Conservation (phyloP, 2,797 vertebrate genomes). For the Lagocephalus sceleratus region DNA sequence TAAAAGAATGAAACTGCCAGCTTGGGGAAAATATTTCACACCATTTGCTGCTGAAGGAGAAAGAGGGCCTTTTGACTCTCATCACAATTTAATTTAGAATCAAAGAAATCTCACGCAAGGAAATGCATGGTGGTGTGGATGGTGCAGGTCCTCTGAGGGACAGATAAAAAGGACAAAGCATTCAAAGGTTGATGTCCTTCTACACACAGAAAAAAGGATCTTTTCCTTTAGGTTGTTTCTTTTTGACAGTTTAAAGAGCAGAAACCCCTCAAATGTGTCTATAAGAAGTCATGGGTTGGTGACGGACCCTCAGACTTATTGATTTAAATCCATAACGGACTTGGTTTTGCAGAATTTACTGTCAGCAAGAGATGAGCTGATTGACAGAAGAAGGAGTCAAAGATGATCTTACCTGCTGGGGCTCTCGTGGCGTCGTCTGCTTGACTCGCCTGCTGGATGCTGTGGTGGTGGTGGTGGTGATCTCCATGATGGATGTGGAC, state of each 20-base stretch:
- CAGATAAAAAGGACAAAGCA: slow-evolving; percentile 60
- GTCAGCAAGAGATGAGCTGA: too few relatives aligned
- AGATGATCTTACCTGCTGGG: slow-evolving; percentile 83
- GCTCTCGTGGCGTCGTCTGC: slow-evolving; percentile 87
- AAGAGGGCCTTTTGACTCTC: background rate
- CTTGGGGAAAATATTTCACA: too few relatives aligned
- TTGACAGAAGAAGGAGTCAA: slow-evolving; percentile 5
- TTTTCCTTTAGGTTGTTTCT: background rate
- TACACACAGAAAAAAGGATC: background rate
- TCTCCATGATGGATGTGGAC: slow-evolving; percentile 95
- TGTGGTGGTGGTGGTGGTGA: slow-evolving; percentile 89
- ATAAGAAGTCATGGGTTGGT: too few relatives aligned
- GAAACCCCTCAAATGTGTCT: too few relatives aligned
- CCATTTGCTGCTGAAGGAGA: too few relatives aligned
- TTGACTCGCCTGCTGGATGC: slow-evolving; percentile 89
- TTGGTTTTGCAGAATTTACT: too few relatives aligned
- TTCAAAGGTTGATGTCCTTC: slow-evolving; percentile 43
- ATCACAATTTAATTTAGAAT: slow-evolving; percentile 24
- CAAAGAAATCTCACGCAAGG: too few relatives aligned
- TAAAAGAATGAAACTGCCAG: too few relatives aligned
- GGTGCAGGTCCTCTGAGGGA: slow-evolving; percentile 38
- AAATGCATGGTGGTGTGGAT: slow-evolving; percentile 9
- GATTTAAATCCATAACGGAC: too few relatives aligned
- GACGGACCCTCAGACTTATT: too few relatives aligned
- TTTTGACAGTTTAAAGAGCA: too few relatives aligned